Evolutionary conservation across 2,113 vertebrate species (phyloP).

Genomic region (Neodontobutis hainanensis): DNA sequence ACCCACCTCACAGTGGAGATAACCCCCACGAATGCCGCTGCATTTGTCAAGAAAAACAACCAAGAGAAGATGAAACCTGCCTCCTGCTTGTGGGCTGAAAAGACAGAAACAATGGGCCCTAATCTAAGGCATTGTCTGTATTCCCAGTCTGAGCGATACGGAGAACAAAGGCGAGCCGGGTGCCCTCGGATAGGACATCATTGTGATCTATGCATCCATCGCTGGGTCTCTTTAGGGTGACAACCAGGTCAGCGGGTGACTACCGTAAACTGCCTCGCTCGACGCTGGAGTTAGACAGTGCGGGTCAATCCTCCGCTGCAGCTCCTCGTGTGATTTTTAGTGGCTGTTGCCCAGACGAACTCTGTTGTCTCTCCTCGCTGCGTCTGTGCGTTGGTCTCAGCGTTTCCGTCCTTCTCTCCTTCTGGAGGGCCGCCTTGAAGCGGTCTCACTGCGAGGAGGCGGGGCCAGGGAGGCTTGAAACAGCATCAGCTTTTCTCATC

Average conservation of each 20-base stretch:
- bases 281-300: not conserved
- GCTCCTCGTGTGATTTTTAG: no score
- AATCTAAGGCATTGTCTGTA: slow-evolving; percentile 64
- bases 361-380: not conserved
- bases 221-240: slow-evolving; percentile 40
- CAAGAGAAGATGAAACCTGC: slow-evolving; percentile 35
- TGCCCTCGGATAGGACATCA: slow-evolving; percentile 49
- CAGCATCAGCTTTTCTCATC: slow-evolving; percentile 65
- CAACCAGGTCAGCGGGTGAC: slow-evolving; percentile 32
- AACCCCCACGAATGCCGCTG: slow-evolving; percentile 12
- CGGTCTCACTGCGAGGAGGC: slow-evolving; percentile 39
- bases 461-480: slow-evolving; percentile 69
- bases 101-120: slow-evolving; percentile 53
- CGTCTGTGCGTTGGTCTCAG: not conserved
- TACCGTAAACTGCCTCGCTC: slow-evolving; percentile 8
- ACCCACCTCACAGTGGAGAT: slow-evolving; percentile 43
- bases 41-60: slow-evolving; percentile 37
- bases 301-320: not conserved
- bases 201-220: slow-evolving; percentile 57
- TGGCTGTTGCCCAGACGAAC: not conserved
- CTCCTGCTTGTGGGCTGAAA: slow-evolving; percentile 23
- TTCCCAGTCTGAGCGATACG: slow-evolving; percentile 47
- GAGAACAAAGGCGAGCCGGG: slow-evolving; percentile 60
- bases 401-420: not conserved
- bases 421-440: slow-evolving; percentile 72